Base-by-base conservation (phyloP, 1,140 invertebrate species). In the Sitophilus oryzae region DNA sequence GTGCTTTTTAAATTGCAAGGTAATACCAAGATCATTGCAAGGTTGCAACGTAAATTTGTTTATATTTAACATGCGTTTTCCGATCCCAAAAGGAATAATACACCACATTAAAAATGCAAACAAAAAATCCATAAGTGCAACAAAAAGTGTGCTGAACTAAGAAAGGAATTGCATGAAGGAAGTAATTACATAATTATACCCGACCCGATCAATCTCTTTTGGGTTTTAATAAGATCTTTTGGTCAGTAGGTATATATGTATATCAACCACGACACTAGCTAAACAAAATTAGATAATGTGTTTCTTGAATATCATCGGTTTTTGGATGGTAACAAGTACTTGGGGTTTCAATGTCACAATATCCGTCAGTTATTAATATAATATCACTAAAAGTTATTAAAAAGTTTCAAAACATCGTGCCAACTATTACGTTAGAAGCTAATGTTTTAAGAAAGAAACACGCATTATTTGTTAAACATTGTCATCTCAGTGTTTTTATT, bases 11-110 rank as follows among this genome's bases (percentile, higher is more conserved):
- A 36, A 51, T 25, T 18, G 34, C 54, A 56, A 56, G 54, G 54
- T 56, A 44, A 56, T 20, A 15, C 43, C 54, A 45, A 50, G 40
- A 50, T 18, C 48, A 19, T 35, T 9, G 30, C 54, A 56, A 49
- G 54, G 54, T 56, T 56, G 25, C 40, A 51, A 56, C 15, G 42
- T 22, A 38, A 56, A 56, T 43, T 49, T 56, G 53, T 56, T 48
- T 55, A 48, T 44, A 49, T 40, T 49, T 44, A 16, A 49, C 40
- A 38, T 56, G 49, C 30, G 53, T 25, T 49, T 49, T 48, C 41
- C 25, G 38, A 49, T 18, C 43, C 10, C 20, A 56, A 30, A 55
- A 48, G 30, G 36, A 47, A 55, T 19, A 47, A 48, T 56, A 30
- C 11, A 30, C 25, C 25, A 30, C 25, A 11, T 6, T 11, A 30